A percentile compares a stretch with the other conserved stretches of the same genome.
These are phyloP conservation scores for Forbesichthys papilliferus DNA, from an alignment of 2,113 vertebrate genomes.

Conservation along the genomic window DNA sequence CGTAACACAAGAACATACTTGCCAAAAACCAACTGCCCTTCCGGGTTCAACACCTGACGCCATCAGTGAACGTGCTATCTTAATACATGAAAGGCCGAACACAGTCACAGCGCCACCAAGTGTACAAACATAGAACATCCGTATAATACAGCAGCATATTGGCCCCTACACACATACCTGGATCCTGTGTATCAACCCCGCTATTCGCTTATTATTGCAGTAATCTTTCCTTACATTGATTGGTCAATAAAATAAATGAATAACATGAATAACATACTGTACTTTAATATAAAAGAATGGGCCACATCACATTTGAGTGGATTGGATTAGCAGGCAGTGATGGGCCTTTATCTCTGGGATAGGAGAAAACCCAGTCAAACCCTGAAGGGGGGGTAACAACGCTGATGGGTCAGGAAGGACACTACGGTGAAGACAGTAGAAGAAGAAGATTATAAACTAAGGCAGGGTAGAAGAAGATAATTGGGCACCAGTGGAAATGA, in stretches of 20 bases:
- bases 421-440: not conserved
- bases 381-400: not conserved
- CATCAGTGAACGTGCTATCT: too few relatives aligned
- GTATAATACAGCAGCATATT: too few relatives aligned
- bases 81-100: too few relatives aligned
- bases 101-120: too few relatives aligned
- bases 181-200: too few relatives aligned
- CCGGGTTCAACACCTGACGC: too few relatives aligned
- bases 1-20: too few relatives aligned
- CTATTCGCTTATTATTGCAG: too few relatives aligned
- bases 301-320: not conserved
- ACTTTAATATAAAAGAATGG: not conserved
- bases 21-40: too few relatives aligned
- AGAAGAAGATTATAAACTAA: not conserved
- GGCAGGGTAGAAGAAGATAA: conserved; percentile 7
- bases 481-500: not conserved
- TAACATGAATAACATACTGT: not conserved
- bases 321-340: conserved; percentile 7
- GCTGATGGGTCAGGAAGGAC: not conserved
- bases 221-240: conserved; percentile 13
- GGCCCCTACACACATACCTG: too few relatives aligned
- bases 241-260: not conserved
- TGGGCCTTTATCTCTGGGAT: not conserved
- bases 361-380: not conserved
- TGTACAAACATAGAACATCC: too few relatives aligned